phyloP scores from a whole-genome alignment of 2,888 invertebrate genomes.

The Hydropsyche betteni region DNA sequence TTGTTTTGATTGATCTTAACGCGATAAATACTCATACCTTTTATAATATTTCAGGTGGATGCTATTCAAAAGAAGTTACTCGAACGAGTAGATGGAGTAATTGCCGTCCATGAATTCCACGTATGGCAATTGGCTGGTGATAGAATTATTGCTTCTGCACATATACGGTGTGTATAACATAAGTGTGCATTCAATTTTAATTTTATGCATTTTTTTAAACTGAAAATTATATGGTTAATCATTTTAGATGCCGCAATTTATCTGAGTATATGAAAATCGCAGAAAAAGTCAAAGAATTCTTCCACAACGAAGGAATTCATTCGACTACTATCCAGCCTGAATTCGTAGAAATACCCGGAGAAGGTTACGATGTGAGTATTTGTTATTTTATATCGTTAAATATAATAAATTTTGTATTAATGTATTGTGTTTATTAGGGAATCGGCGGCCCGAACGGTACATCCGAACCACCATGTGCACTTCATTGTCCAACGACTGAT shows the following conservation, averaged over 20 bases:
- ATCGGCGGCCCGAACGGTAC: constrained; percentile 61
- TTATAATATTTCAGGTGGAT: constrained; percentile 72
- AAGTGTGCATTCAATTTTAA: not conserved
- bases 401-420: not conserved
- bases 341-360: constrained; percentile 83
- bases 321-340: constrained; percentile 99
- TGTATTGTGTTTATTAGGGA: constrained; percentile 53
- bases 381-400: not conserved
- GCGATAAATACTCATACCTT: not conserved
- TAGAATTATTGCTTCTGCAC: constrained; percentile 96
- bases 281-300: constrained; percentile 95
- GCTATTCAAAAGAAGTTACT: constrained; percentile 88
- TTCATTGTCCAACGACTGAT: constrained; percentile 88
- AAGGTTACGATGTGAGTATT: constrained; percentile 60
- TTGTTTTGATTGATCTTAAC: too few relatives aligned
- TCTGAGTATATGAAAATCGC: constrained; percentile 98
- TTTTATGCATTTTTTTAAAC: constrained; percentile 5
- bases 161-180: constrained; percentile 75
- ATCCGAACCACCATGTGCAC: constrained; percentile 74
- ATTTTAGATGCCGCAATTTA: constrained; percentile 83
- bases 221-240: constrained; percentile 39
- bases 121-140: constrained; percentile 98
- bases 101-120: constrained; percentile 97
- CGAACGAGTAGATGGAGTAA: constrained; percentile 91
- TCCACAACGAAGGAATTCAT: constrained; percentile 98